A percentile compares a stretch with the other conserved stretches of the same genome.
Evolutionary conservation across 2,888 invertebrate genomes (phyloP).

Genomic region (Camponotus fellah): DNA sequence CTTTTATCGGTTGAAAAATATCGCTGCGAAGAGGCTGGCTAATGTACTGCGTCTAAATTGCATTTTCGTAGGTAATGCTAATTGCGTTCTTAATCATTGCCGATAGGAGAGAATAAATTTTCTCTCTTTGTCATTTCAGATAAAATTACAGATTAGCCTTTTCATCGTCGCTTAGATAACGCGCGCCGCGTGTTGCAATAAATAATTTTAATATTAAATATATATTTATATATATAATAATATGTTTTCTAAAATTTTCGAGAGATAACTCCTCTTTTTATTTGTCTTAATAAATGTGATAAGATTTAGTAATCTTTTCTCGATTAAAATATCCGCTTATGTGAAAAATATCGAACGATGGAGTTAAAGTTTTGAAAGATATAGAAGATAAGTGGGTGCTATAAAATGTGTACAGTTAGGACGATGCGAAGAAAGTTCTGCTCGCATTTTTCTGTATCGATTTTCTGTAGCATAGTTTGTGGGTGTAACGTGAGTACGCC

Average conservation of each 20-base stretch:
- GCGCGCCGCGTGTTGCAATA: background rate
- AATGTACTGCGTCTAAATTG: background rate
- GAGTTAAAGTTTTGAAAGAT: constrained; percentile 1
- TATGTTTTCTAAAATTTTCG: background rate
- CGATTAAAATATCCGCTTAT: background rate
- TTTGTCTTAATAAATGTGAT: background rate
- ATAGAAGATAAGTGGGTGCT: constrained; percentile 2
- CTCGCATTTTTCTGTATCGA: constrained; percentile 53
- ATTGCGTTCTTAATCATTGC: background rate
- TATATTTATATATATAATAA: background rate
- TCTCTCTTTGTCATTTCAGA: background rate
- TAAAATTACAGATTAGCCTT: background rate
- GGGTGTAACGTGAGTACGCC: constrained; percentile 51
- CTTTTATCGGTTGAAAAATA: constrained; percentile 13
- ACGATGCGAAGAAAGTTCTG: constrained; percentile 44
- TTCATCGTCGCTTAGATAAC: background rate
- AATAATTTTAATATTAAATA: background rate
- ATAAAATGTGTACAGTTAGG: constrained; percentile 36
- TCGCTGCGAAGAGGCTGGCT: background rate
- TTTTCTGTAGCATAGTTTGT: constrained; percentile 40
- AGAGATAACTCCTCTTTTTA: background rate
- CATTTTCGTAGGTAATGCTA: background rate
- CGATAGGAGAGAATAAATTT: background rate
- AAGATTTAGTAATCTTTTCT: background rate
- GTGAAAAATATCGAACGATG: background rate